Evolutionary conservation across 2,797 vertebrate genomes (phyloP), one percentile per base, ranked within the genome.

Genomic region (Acropternis orthonyx): DNA sequence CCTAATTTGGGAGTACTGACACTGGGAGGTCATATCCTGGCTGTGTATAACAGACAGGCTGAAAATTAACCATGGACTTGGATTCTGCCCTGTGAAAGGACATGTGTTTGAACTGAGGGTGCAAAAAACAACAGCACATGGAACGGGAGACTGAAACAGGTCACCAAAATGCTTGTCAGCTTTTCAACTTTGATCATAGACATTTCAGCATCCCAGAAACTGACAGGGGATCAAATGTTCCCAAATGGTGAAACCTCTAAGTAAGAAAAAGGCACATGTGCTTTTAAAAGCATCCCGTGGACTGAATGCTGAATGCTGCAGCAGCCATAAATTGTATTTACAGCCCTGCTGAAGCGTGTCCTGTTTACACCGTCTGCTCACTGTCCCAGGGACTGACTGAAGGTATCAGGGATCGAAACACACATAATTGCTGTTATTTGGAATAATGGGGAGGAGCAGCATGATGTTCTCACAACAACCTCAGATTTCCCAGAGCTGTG

Each of bases 301-400:
- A 68, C 69, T 5, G 76, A 61, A 41, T 14, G 27, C 69, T 30
- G 61, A 14, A 15, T 68, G n/a, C 84, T 72, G 61, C 65, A 86
- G 79, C 46, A 51, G 83, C 67, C 55, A 34, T 91, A 75, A 79
- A 83, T 86, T 55, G 86, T 76, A 78, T 88, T 94, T 91, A 88
- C 81, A 48, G 77, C 58, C 87, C 34, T 68, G 44, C 74, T 88
- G 78, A 79, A 95, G 75, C 32, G 19, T 78, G 58, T 81, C 68
- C 88, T 93, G 81, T 82, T 92, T 88, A 56, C 54, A 67, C 32
- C 6, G 1, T 55, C 92, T 87, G 86, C 74, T 72, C 73, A 11
- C 55, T 52, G 80, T 84, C 76, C 89, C 5, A 4, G 66, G 37
- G 66, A 68, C 79, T 39, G 61, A 14, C 66, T 68, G 85, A 43